phyloP scores from a whole-genome alignment of 1,140 invertebrate species.

The Pachypsylla venusta region DNA sequence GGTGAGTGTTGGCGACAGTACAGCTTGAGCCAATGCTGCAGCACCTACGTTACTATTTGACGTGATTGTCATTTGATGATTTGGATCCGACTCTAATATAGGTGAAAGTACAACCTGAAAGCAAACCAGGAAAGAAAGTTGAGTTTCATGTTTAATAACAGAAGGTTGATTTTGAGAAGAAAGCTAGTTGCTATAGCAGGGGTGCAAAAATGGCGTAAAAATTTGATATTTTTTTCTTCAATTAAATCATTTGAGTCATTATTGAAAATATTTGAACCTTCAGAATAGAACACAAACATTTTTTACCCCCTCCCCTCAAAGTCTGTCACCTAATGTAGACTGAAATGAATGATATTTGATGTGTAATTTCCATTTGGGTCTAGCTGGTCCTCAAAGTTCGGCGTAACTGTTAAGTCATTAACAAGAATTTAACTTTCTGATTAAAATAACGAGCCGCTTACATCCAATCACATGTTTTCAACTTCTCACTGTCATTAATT shows the following conservation, averaged over 20 bases:
- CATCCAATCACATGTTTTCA: too few relatives aligned
- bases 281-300: too few relatives aligned
- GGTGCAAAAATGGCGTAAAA: not conserved
- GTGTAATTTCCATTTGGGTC: too few relatives aligned
- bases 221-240: not conserved
- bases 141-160: not conserved
- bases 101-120: constrained; percentile 56
- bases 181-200: not conserved
- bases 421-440: too few relatives aligned
- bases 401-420: too few relatives aligned
- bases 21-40: constrained; percentile 50
- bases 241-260: not conserved
- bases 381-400: too few relatives aligned
- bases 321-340: too few relatives aligned
- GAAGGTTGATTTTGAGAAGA: not conserved
- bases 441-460: too few relatives aligned
- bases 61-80: constrained; percentile 33
- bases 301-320: too few relatives aligned
- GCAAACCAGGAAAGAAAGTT: not conserved
- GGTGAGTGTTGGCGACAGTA: constrained; percentile 42
- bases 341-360: too few relatives aligned
- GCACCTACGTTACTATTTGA: constrained; percentile 48
- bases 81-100: constrained; percentile 54
- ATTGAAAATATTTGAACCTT: not conserved
- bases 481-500: too few relatives aligned